Percentiles rank a stretch among this genome's conserved stretches.
phyloP scores from a whole-genome alignment of 2,888 invertebrate genomes.

The Agrochola litura region DNA sequence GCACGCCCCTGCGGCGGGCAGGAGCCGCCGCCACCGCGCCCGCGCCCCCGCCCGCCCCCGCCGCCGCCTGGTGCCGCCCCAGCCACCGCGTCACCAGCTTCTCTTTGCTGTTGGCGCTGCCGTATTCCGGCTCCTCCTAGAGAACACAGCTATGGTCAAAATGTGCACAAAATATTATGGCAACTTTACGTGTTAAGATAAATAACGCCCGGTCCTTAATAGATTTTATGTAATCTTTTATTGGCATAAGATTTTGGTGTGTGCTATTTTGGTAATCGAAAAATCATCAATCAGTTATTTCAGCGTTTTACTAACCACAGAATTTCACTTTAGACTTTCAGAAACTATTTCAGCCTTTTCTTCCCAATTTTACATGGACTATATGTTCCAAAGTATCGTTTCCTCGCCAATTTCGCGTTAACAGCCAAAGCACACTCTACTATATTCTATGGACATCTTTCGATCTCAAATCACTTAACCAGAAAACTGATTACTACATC shows the following conservation, averaged over 20 bases:
- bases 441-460: not conserved
- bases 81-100: slow-evolving; percentile 91
- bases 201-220: not conserved
- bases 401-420: not conserved
- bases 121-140: slow-evolving; percentile 80
- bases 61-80: slow-evolving; percentile 83
- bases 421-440: not conserved
- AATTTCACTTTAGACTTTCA: not conserved
- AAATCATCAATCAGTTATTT: not conserved
- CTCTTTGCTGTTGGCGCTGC: slow-evolving; percentile 89
- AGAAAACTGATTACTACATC: not conserved
- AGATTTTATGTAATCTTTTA: not conserved
- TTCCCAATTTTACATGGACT: not conserved
- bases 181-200: not conserved
- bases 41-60: slow-evolving; percentile 74
- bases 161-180: no score
- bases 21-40: slow-evolving; percentile 43
- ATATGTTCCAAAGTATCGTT: not conserved
- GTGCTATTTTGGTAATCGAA: not conserved
- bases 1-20: slow-evolving; percentile 73
- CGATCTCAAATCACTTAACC: not conserved
- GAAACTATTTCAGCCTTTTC: not conserved
- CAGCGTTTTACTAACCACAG: not conserved
- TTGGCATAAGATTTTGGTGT: not conserved
- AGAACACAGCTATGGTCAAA: not conserved